Evolutionary conservation across 2,888 invertebrate genomes (phyloP), one percentile per base, ranked within the genome.

Genomic region (Caenorhabditis zanzibari): DNA sequence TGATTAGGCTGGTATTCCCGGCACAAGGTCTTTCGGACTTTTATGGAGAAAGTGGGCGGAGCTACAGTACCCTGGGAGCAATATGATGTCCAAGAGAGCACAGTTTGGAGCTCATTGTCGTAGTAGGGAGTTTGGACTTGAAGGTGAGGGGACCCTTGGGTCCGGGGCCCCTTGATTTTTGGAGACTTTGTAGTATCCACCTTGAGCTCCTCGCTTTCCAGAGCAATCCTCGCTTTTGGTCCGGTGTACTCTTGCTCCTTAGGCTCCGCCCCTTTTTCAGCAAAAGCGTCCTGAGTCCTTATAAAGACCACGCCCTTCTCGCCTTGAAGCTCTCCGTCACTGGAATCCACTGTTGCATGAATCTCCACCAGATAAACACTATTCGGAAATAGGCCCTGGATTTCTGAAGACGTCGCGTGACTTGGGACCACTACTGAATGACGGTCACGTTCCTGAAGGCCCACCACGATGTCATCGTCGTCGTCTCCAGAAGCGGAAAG

Each of bases 361-460:
- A 91, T 85, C 84, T 91, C 91, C 0, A 90, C 89, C 12, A 91
- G 74, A 69, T 92, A 92, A 4, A 88, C 89, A 12, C 84, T 76
- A 63, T 87, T 86, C 12, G 89, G 87, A 26, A 87, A 76, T 16
- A 92, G 86, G 2, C 86, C 88, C 9, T 86, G 76, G 24, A 91
- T 72, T 38, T 88, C 86, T 7, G 88, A 75, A n/a, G 83, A 81
- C 1, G 90, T 91, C 7, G 87, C 56, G 52, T 90, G 88, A 44
- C 88, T 86, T 5, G 91, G 88, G 44, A 91, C 76, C 14, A 91
- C 76, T 3, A 85, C 81, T 0, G 87, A 84, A 19, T 85, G 82
- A 9, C 86, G 71, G 54, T 86, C 88, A 4, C 86, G 68, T 4
- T 72, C 72, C 19, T 66, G 26, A 16, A 68, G 41, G 4, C 41